These are phyloP conservation scores for Dermolepida albohirtum DNA, from an alignment of 2,888 invertebrate species.

Conservation along the genomic window DNA sequence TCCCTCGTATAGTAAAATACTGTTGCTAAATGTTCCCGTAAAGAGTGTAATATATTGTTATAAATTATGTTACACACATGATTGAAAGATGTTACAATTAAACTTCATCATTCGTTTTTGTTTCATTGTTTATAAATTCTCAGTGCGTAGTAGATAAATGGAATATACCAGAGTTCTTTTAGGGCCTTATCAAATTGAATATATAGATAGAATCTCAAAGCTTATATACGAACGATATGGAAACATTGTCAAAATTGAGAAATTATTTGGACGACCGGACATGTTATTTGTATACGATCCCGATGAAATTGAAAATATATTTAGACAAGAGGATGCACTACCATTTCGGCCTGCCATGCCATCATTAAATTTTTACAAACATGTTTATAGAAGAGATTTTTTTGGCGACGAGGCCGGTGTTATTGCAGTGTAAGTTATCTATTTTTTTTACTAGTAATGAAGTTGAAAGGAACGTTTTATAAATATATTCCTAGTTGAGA, in stretches of 20 bases:
- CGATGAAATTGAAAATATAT: conserved; percentile 76
- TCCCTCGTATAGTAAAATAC: too few relatives aligned
- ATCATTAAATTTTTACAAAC: conserved; percentile 79
- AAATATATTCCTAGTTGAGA: neutral
- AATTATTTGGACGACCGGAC: conserved; percentile 77
- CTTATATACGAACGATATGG: conserved; percentile 73
- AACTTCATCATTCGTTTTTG: too few relatives aligned
- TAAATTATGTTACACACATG: too few relatives aligned
- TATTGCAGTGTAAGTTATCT: conserved; percentile 76
- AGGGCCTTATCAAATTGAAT: conserved; percentile 75
- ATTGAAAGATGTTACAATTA: too few relatives aligned
- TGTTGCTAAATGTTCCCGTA: too few relatives aligned
- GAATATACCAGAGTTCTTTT: conserved; percentile 47
- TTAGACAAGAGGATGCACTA: conserved; percentile 75
- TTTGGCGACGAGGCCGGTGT: conserved; percentile 77
- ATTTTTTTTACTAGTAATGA: neutral
- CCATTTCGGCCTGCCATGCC: conserved; percentile 83
- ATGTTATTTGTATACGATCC: conserved; percentile 81
- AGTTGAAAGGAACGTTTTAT: too few relatives aligned
- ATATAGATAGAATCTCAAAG: conserved; percentile 74
- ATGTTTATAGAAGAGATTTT: conserved; percentile 75
- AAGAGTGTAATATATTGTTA: too few relatives aligned
- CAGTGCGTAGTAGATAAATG: too few relatives aligned
- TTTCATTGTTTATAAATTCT: too few relatives aligned
- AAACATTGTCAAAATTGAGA: conserved; percentile 75